Base-by-base conservation (phyloP, 2,888 invertebrate species). In the Isotomurus palustris region DNA sequence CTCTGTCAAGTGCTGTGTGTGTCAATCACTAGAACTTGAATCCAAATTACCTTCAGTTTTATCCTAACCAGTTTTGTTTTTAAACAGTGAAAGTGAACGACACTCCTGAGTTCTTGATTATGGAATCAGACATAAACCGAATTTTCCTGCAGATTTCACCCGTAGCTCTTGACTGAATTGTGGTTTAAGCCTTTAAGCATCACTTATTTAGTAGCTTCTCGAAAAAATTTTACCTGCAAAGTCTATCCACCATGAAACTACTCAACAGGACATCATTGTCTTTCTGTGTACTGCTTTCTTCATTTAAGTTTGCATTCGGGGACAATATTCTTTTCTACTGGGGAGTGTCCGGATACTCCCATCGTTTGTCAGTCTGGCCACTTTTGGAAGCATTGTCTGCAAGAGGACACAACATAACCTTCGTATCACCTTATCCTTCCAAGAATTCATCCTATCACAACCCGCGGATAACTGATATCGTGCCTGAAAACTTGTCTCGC, bases 261-360 rank as follows among this genome's bases (percentile, higher is more conserved):
- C 32, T 8, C 32, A 32, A 10, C 32, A 40, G 6, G n/a, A 19
- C 40, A 40, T 17, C n/a, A 8, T 17, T 40, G 40, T 17, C n/a
- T n/a, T 40, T 40, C 6, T 6, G 40, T 8, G n/a, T 8, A 40
- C 8, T 40, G n/a, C 6, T 40, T 19, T 5, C n/a, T 5, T 40
- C 19, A 8, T 6, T 40, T 5, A 19, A 17, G n/a, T 5, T 40
- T n/a, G 17, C 32, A 6, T n/a, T 36, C 27, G 17, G 54, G n/a
- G 38, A 36, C 19, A 56, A 62, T 2, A 67, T 67, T 45, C 51
- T 67, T 32, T 63, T 67, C 24, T 67, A 58, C 49, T 65, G 60
- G 49, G 67, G 59, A 5, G 49, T 65, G 28, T 43, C 53, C 5
- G 60, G 63, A 2, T 57, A 58, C 28, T 55, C 55, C 35, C 66